A percentile compares a stretch with the other conserved stretches of the same genome.
These are phyloP conservation scores for Andrena chrysosceles DNA, from an alignment of 2,888 invertebrate species.

Conservation along the genomic window DNA sequence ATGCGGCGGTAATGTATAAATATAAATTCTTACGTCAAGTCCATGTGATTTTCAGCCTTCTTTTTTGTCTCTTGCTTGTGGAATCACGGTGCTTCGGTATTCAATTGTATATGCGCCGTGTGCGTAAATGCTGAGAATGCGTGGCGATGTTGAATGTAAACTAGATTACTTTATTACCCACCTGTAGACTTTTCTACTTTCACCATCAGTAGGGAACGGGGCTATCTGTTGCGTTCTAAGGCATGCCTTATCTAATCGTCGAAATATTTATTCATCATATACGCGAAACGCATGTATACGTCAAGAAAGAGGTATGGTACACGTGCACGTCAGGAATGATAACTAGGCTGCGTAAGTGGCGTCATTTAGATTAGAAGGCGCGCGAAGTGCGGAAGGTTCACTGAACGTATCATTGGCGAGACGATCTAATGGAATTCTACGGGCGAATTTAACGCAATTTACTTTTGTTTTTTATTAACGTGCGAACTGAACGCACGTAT, in stretches of 20 bases:
- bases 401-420: constrained; percentile 23
- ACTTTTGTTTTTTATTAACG: neutral
- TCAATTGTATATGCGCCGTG: neutral
- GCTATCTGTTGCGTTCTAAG: constrained; percentile 63
- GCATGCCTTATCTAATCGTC: constrained; percentile 71
- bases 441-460: neutral
- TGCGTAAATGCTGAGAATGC: neutral
- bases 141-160: constrained; percentile 3
- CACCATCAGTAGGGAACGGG: constrained; percentile 58
- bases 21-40: neutral
- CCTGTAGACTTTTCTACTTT: constrained; percentile 42
- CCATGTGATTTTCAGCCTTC: neutral
- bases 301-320: constrained; percentile 56
- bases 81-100: neutral
- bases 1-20: neutral
- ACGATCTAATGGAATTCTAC: constrained; percentile 9
- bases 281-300: constrained; percentile 56
- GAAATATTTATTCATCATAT: constrained; percentile 62
- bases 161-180: constrained; percentile 14
- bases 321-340: constrained; percentile 60
- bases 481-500: neutral
- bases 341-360: constrained; percentile 51
- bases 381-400: constrained; percentile 19
- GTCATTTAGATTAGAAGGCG: constrained; percentile 54
- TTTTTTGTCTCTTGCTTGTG: neutral